Evolutionary conservation across 2,888 invertebrate genomes (phyloP), one percentile per base, ranked within the genome.

Genomic region (Merodon equestris): DNA sequence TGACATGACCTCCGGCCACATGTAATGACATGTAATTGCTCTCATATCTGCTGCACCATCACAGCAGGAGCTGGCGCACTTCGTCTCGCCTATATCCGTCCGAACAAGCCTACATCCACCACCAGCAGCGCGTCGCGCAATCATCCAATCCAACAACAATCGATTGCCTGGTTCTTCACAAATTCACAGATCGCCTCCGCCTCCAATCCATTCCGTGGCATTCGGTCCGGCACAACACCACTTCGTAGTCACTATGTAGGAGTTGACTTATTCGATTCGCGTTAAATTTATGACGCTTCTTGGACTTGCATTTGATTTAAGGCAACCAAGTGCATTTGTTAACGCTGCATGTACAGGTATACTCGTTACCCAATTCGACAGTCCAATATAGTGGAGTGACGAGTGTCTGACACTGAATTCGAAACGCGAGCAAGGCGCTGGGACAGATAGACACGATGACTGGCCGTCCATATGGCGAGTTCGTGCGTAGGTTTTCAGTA

Each of bases 11-110:
- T 79, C 74, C 68, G 74, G 79, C 79, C 63, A 70, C 60, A 64
- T 79, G 79, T 79, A 79, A 79, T 79, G 79, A 74, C 74, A 79
- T 74, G 79, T 79, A 79, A 79, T 79, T 79, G 79, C 74, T 54
- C 70, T 79, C 74, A 74, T 74, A 79, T 68, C 74, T 54, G 51
- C 57, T 60, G 47, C 54, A 42, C 56, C 51, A 13, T 56, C 79
- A 17, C 73, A 70, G 79, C 79, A 60, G 74, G 74, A 27, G 27
- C 27, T 19, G 44, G 54, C 18, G 45, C 15, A 27, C 27, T 7
- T 27, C 27, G 27, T 27, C 27, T 27, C 27, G 27, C 27, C 27
- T 4, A 7, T 7, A 27, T 27, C 27, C 7, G 7, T 27, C 27
- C 27, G 27, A 27, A 4, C 7, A 7, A 7, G 3, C 27, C 15